Conservation (phyloP, 1,140 invertebrate species). For the Macrocentrus cingulum region DNA sequence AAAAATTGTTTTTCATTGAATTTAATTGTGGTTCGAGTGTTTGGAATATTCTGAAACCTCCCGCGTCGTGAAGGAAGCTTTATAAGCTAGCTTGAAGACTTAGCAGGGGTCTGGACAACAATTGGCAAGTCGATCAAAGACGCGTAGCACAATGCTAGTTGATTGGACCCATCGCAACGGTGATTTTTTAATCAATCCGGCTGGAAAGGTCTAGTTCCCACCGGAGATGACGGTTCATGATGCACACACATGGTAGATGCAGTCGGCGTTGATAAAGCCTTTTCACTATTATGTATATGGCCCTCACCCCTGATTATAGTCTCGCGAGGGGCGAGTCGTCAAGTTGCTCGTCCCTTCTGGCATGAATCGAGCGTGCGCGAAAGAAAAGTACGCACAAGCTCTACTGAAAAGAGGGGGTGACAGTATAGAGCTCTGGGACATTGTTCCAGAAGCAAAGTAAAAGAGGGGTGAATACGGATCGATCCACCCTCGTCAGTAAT, state of each 20-base stretch:
- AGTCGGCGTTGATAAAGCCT: constrained; percentile 19
- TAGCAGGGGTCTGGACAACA: no score
- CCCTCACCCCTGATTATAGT: constrained; percentile 4
- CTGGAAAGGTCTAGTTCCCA: constrained; percentile 2
- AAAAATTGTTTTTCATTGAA: no score
- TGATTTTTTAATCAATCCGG: constrained; percentile 2
- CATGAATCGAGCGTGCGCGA: constrained; percentile 21
- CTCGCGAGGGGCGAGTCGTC: neutral
- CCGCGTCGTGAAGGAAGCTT: no score
- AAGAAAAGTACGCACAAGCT: constrained; percentile 3
- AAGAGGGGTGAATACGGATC: constrained; percentile 13
- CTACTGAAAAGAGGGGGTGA: neutral
- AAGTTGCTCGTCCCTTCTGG: constrained; percentile 5
- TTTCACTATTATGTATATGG: constrained; percentile 11
- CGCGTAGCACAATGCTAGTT: neutral
- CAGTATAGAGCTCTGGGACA: constrained; percentile 13
- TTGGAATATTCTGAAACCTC: no score
- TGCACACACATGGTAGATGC: constrained; percentile 6
- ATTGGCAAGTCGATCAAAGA: no score
- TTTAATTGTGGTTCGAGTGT: no score
- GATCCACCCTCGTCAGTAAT: constrained; percentile 18
- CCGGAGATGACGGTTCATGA: neutral
- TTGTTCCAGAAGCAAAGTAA: constrained; percentile 2
- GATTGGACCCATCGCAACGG: no score
- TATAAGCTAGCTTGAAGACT: no score